Evolutionary conservation across 2,888 invertebrate species (phyloP), one percentile per base, ranked within the genome.

Genomic region (Cosmorhoe ocellata): DNA sequence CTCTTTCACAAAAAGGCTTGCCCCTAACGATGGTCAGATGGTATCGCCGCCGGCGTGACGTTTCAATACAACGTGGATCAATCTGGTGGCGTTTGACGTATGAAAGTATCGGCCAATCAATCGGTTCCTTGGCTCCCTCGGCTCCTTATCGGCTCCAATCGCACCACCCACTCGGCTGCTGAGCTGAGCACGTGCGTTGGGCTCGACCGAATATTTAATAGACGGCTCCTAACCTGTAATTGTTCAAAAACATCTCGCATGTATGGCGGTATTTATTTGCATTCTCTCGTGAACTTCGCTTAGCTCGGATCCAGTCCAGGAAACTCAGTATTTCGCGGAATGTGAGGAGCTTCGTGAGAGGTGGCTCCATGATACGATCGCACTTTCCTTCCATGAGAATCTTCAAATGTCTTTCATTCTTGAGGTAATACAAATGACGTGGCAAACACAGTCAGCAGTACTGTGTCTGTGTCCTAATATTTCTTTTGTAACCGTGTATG

Each of bases 31-130:
- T 80, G 79, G 68, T 67, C 63, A 71, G 87, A 87, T 89, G 67
- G 61, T 84, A 89, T 89, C 90, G 58, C 58, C 58, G 55, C 58
- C 58, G 55, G 67, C 71, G 72, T 84, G 90, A 89, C 89, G 82
- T 86, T 90, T 90, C 90, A 90, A 90, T 90, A 89, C 86, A 74
- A 77, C 79, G 71, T 76, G 79, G 76, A 83, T 80, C 85, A 79
- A 74, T 83, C 76, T 57, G 61, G 60, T 61, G 63, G 58, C 58
- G 63, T 59, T 59, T 63, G 75, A 69, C 71, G 65, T 67, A 69
- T 63, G 65, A 63, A 69, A 69, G 69, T 76, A 81, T 79, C 78
- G 61, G 64, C 61, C 68, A 66, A 76, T 81, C 79, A 73, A 74
- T 73, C 72, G 66, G 59, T 58, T 52, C 56, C 59, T 7, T 55